Evolutionary conservation across 2,113 vertebrate genomes (phyloP), one percentile per base, ranked within the genome.

Genomic region (Oxyura jamaicensis): DNA sequence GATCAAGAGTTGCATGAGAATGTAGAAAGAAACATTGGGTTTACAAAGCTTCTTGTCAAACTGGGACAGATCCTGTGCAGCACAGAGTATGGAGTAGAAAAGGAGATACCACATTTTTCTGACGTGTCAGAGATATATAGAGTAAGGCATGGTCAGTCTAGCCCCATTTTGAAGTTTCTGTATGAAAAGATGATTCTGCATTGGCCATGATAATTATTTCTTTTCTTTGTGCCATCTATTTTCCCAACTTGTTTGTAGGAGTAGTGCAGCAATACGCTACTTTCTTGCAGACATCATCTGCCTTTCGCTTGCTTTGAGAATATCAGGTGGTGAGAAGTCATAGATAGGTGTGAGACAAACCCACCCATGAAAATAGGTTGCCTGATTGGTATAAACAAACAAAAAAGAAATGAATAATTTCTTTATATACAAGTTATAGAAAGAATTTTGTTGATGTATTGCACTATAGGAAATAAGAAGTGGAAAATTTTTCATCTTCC

Each of bases 191-290:
- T 63, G 33, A 56, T 50, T 20, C 35, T 86, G 15, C 52, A 44
- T 42, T 48, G 11, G 9, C 5, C 36, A 31, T 20, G 10, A 42
- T 85, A 82, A 4, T 56, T 75, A 67, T 41, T 42, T 33, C 39
- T 16, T 33, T 6, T 5, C 13, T 66, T 90, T 72, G 5, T 69
- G 50, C 19, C 31, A 6, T 35, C 13, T 72, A 39, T 15, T 86
- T 81, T 67, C 29, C 29, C 19, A 56, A 44, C 19, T 4, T 63
- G 6, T 35, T 85, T 36, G 23, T 82, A 50, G 18, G 15, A 36
- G 5, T 10, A 55, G 18, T 22, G 14, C 22, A 67, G 11, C 28
- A 46, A 19, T 0, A 0, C 17, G 6, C 22, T 50, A 4, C 26
- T 36, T 59, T 11, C 33, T n/a, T 65, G 36, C 35, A 42, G 66